These are phyloP conservation scores for Acanthiza pusilla DNA, from an alignment of 2,797 vertebrate species.

Conservation along the genomic window DNA sequence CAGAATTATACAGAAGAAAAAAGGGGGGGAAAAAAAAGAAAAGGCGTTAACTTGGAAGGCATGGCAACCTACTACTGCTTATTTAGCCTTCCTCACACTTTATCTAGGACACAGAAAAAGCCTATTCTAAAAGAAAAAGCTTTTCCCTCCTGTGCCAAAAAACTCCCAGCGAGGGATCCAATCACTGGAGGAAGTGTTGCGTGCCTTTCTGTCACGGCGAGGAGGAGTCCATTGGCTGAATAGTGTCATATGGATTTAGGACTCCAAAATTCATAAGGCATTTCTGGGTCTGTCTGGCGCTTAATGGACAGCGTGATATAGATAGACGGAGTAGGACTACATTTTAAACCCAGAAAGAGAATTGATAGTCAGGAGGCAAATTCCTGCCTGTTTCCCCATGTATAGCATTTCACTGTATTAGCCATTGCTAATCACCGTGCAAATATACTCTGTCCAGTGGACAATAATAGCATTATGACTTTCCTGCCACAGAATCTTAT, in stretches of 20 bases:
- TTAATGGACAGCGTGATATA: neutral
- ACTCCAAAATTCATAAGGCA: neutral
- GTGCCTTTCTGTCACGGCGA: neutral
- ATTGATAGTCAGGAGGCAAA: neutral
- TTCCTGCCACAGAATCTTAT: conserved; percentile 23
- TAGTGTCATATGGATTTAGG: neutral
- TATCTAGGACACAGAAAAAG: conserved; percentile 46
- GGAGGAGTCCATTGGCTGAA: neutral
- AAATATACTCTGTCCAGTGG: conserved; percentile 3
- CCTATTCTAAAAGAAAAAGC: conserved; percentile 39
- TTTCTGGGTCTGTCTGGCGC: neutral
- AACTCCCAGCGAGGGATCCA: neutral
- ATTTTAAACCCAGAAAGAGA: conserved; percentile 27
- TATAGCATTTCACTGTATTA: neutral
- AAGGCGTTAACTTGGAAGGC: neutral
- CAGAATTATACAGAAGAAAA: conserved; percentile 18
- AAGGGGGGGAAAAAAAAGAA: fast-evolving
- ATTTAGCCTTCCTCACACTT: conserved; percentile 49
- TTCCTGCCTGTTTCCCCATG: neutral
- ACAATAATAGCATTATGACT: conserved; percentile 13
- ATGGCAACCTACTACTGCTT: conserved; percentile 31
- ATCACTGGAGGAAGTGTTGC: neutral
- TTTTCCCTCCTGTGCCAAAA: conserved; percentile 27
- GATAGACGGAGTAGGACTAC: neutral
- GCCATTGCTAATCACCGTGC: neutral